Evolutionary conservation across 2,888 invertebrate genomes (phyloP).

Genomic region (Amiota communis): DNA sequence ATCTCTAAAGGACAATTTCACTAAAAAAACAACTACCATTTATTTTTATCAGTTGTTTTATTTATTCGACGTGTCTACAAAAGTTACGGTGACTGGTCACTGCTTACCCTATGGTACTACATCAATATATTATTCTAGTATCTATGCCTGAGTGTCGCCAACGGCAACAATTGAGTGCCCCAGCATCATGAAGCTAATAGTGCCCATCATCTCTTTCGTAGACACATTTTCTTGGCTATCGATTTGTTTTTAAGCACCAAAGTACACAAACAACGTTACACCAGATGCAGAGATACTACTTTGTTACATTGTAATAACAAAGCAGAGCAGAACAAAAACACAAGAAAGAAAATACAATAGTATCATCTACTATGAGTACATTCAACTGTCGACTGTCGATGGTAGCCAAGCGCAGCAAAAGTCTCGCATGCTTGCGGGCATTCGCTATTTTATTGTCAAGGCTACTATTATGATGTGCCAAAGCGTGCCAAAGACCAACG

Average conservation of each 20-base stretch:
- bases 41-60: conserved; percentile 8
- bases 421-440: conserved; percentile 7
- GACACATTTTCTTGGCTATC: not conserved
- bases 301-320: not conserved
- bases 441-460: not conserved
- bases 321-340: not conserved
- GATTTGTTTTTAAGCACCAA: not conserved
- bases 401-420: not conserved
- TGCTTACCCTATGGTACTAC: not conserved
- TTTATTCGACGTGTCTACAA: conserved; percentile 2
- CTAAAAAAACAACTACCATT: conserved; percentile 1
- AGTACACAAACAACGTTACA: no score
- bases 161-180: no score
- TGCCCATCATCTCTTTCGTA: not conserved
- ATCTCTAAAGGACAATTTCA: not conserved
- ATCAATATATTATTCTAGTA: no score
- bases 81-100: not conserved
- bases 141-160: no score
- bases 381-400: conserved; percentile 9
- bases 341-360: not conserved
- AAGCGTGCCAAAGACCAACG: not conserved
- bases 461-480: conserved; percentile 14
- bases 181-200: no score
- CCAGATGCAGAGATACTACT: no score
- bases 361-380: not conserved